Base-by-base conservation (phyloP, 2,888 invertebrate species). In the Ptilodon capucinus region DNA sequence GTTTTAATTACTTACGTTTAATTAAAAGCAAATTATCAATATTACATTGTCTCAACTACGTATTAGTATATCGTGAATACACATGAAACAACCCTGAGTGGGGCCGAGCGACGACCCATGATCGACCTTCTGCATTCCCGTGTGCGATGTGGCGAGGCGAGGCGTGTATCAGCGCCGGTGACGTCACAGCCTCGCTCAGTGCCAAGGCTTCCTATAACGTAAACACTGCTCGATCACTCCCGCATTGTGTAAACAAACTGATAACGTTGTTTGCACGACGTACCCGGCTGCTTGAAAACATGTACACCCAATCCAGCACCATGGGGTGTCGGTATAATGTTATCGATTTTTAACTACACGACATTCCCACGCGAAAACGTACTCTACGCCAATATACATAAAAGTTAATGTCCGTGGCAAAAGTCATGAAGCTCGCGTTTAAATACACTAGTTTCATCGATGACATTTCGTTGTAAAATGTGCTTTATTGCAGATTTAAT, bases 141-240 rank as follows among this genome's bases (percentile, higher is more conserved):
- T 64, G 56, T 61, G 64, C 57, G 59, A 61, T 68, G 74, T 64
- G 19, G 14, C 21, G 25, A 7, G 7, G 35, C 35, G 35, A 14
- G 64, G 64, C 60, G 53, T 57, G 49, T 61, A 52, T 49, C 49
- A 47, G 23, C 4, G n/a, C n/a, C n/a, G 41, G 44, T 82, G 82
- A 84, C 83, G 84, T 83, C 84, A 82, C 68, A 51, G 47, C 63
- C 60, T 46, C 70, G 74, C 68, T 79, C 84, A 84, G 74, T 84
- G 84, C 84, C 84, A 85, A 84, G 85, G 84, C 76, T 77, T 63
- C 67, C 61, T 53, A 59, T 64, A 70, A 71, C 75, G 81, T 81
- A 77, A 78, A 75, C 79, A 75, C 54, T 54, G 63, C 68, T 71
- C 75, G 79, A 75, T 76, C 72, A 66, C 61, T 71, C 74, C 73